A percentile compares a stretch with the other conserved stretches of the same genome.
These are phyloP conservation scores for Pseudolaguvia tuberculata DNA, from an alignment of 2,113 vertebrate species.

Conservation along the genomic window DNA sequence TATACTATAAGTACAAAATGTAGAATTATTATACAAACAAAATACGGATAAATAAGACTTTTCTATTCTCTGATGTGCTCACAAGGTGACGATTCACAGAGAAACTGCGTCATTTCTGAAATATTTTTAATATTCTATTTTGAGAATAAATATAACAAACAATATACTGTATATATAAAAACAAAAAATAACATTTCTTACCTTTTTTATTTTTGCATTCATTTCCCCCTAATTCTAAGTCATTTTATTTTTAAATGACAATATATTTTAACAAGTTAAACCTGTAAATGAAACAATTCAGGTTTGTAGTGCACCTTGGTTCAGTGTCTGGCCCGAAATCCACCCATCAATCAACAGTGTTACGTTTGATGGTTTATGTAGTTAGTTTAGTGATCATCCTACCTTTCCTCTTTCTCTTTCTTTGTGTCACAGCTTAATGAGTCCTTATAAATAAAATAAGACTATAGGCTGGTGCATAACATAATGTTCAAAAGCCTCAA, in stretches of 20 bases:
- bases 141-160: too few relatives aligned
- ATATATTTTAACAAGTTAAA: not conserved
- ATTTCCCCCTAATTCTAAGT: too few relatives aligned
- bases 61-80: not conserved
- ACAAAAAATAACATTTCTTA: too few relatives aligned
- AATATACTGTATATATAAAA: too few relatives aligned
- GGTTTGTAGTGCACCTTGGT: too few relatives aligned
- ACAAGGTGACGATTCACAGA: not conserved
- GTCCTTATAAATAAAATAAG: not conserved
- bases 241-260: not conserved
- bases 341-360: not conserved
- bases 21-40: not conserved
- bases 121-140: too few relatives aligned
- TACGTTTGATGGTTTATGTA: not conserved
- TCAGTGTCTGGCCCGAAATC: not conserved
- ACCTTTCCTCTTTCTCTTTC: not conserved
- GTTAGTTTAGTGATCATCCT: not conserved
- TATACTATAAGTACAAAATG: too few relatives aligned
- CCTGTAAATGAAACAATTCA: too few relatives aligned
- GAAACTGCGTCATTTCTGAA: not conserved
- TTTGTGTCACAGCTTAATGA: conserved; percentile 1
- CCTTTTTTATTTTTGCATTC: too few relatives aligned
- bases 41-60: not conserved
- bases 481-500: not conserved
- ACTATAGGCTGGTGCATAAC: not conserved